Conservation (phyloP, 2,797 vertebrate genomes). For the Pipistrellus pipistrellus region DNA sequence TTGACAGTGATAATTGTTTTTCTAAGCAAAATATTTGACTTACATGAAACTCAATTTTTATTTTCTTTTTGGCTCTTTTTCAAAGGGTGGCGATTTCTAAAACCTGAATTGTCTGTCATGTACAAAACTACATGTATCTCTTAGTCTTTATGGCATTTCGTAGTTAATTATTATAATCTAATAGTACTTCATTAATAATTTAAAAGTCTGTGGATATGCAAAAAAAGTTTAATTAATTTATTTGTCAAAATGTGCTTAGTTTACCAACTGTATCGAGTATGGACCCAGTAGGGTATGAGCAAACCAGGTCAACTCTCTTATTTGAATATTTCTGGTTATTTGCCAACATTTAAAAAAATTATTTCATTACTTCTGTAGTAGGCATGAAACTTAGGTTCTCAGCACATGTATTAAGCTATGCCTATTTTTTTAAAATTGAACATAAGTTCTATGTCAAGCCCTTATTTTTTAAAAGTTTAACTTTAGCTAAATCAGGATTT, state of each 20-base stretch:
- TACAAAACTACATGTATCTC: neutral
- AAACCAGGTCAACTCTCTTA: neutral
- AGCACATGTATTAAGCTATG: neutral
- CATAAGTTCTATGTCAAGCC: neutral
- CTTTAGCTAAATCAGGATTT: neutral
- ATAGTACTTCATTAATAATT: neutral
- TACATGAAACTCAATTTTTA: constrained; percentile 23
- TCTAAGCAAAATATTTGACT: constrained; percentile 35
- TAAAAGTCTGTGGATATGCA: constrained; percentile 25
- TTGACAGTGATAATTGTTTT: neutral
- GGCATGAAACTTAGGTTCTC: neutral
- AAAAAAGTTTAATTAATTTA: constrained; percentile 17
- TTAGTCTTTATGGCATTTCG: neutral
- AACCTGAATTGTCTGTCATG: neutral
- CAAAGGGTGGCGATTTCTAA: constrained; percentile 28
- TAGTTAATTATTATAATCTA: neutral
- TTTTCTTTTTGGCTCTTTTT: constrained; percentile 42
- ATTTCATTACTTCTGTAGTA: constrained; percentile 31
- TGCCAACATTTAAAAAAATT: neutral
- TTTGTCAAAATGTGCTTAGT: neutral
- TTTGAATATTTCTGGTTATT: constrained; percentile 4
- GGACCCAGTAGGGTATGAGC: no score
- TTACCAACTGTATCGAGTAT: neutral
- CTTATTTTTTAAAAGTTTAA: constrained; percentile 10
- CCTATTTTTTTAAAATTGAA: neutral